Conservation (phyloP, 2,113 vertebrate genomes). For the Anolis carolinensis region DNA sequence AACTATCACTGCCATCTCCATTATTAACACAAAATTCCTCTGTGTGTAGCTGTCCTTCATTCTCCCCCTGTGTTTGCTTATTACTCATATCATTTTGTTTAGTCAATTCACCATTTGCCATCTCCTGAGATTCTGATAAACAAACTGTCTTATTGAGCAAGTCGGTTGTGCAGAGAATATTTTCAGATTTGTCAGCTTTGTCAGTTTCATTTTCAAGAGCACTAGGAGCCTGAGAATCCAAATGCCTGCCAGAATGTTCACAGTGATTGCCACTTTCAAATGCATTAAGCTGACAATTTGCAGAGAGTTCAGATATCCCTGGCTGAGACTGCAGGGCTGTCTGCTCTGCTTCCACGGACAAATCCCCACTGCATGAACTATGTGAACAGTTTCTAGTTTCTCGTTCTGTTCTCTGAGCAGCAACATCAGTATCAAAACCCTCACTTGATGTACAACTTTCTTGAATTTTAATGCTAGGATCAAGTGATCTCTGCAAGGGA, state of each 20-base stretch:
- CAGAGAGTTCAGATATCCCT: slow-evolving; percentile 55
- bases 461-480: slow-evolving; percentile 63
- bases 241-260: slow-evolving; percentile 64
- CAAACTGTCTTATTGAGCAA: slow-evolving; percentile 57
- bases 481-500: slow-evolving; percentile 64
- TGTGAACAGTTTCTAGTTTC: slow-evolving; percentile 62
- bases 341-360: slow-evolving; percentile 51
- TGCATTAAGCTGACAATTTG: slow-evolving; percentile 51
- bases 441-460: slow-evolving; percentile 58
- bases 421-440: slow-evolving; percentile 61
- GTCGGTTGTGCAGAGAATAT: slow-evolving; percentile 57
- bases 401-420: slow-evolving; percentile 61
- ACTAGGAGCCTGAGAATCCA: slow-evolving; percentile 56
- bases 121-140: slow-evolving; percentile 74
- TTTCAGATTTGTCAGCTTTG: slow-evolving; percentile 62
- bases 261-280: slow-evolving; percentile 61
- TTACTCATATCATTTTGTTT: slow-evolving; percentile 71
- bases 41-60: slow-evolving; percentile 57
- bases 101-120: slow-evolving; percentile 71
- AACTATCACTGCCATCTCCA: slow-evolving; percentile 55
- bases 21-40: slow-evolving; percentile 58
- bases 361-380: slow-evolving; percentile 56
- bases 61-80: slow-evolving; percentile 72
- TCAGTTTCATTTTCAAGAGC: slow-evolving; percentile 53
- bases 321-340: slow-evolving; percentile 55